Percentiles rank a stretch among this genome's conserved stretches.
Evolutionary conservation across 2,888 invertebrate genomes (phyloP).

Genomic region (Listrodromus nycthemerus): DNA sequence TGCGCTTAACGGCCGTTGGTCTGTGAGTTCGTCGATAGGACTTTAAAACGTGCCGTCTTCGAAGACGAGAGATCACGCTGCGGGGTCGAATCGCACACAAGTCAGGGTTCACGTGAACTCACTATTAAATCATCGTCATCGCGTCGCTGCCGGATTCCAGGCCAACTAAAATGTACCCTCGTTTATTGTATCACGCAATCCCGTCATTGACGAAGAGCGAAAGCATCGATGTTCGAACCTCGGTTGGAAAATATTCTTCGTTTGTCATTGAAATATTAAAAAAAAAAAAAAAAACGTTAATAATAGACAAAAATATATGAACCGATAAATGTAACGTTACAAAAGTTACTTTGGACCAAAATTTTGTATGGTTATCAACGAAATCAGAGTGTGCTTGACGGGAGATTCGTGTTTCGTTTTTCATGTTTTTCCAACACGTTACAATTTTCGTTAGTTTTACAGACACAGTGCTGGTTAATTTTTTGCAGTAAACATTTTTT

Average conservation of each 20-base stretch:
- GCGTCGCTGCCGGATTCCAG: conserved; percentile 30
- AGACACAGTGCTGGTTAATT: not conserved
- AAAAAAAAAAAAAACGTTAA: too few relatives aligned
- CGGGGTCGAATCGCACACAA: conserved; percentile 68
- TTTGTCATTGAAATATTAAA: too few relatives aligned
- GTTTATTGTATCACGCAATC: conserved; percentile 9
- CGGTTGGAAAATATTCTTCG: not conserved
- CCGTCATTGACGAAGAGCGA: not conserved
- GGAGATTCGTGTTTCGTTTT: not conserved
- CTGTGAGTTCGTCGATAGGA: conserved; percentile 14
- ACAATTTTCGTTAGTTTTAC: not conserved
- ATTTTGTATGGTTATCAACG: not conserved
- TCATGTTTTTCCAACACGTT: not conserved
- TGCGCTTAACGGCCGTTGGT: conserved; percentile 54
- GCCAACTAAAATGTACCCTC: conserved; percentile 17
- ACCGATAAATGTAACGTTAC: not conserved
- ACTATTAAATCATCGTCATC: conserved; percentile 71
- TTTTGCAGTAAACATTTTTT: too few relatives aligned
- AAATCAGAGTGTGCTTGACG: not conserved
- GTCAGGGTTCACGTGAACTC: conserved; percentile 75
- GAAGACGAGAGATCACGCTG: conserved; percentile 51
- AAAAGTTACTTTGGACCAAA: not conserved
- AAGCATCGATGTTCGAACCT: not conserved
- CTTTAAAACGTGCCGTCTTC: conserved; percentile 30
- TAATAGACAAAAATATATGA: not conserved